phyloP scores from a whole-genome alignment of 2,797 vertebrate species.

The Lycodopsis pacificus region DNA sequence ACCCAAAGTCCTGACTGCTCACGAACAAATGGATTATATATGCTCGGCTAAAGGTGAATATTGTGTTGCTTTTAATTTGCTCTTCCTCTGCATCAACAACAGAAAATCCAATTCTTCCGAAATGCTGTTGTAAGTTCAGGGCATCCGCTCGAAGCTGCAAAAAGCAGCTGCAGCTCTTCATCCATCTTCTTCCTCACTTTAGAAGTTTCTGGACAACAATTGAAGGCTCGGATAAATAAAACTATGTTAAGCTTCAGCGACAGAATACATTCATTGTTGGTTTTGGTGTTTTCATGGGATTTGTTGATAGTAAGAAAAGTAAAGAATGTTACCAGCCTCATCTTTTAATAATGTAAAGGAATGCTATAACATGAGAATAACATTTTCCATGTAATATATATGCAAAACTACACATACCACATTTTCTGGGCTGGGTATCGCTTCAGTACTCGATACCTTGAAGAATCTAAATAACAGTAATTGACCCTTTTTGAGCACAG shows the following conservation, averaged over 20 bases:
- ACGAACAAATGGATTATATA: conserved; percentile 9
- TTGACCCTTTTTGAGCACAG: too few relatives aligned
- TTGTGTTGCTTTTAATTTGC: conserved; percentile 19
- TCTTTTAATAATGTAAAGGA: conserved; percentile 1
- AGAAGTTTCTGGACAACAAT: neutral
- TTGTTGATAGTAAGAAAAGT: neutral
- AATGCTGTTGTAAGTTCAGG: neutral
- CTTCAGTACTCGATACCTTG: neutral
- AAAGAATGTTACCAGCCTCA: neutral
- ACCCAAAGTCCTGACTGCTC: conserved; percentile 8
- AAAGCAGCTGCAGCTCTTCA: neutral
- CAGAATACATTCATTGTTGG: neutral
- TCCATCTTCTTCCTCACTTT: neutral
- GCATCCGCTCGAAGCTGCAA: neutral
- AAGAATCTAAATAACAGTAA: neutral
- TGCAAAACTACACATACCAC: neutral
- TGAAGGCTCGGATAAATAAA: neutral
- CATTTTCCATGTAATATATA: neutral
- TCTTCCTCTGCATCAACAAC: conserved; percentile 2
- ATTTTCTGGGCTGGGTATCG: neutral
- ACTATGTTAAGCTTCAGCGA: neutral
- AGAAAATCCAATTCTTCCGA: neutral
- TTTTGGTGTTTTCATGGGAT: neutral
- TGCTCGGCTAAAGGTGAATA: conserved; percentile 18
- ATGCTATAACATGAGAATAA: neutral